phyloP scores from a whole-genome alignment of 2,888 invertebrate species.

The Blastobasis adustella region DNA sequence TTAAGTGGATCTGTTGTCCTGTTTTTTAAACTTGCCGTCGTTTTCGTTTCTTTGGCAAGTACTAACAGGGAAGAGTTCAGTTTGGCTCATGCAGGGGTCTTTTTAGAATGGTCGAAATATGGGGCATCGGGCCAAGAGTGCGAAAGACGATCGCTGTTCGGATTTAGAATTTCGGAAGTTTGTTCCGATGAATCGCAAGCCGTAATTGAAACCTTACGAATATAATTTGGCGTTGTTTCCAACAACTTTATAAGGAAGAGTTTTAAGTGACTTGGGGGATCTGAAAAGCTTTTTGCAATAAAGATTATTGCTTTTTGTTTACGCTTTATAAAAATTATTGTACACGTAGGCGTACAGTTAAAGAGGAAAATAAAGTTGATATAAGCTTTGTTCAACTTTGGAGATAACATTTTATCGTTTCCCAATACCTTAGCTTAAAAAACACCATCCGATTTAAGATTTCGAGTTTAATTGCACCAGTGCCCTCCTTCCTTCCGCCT shows the following conservation, averaged over 20 bases:
- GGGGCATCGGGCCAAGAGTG: constrained; percentile 51
- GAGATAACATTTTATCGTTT: not conserved
- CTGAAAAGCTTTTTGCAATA: too few species aligned
- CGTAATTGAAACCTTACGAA: not conserved
- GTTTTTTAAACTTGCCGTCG: too few species aligned
- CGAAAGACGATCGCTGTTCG: not conserved
- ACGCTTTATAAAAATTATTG: too few species aligned
- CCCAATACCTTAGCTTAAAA: not conserved
- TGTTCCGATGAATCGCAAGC: too few species aligned
- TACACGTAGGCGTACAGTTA: too few species aligned
- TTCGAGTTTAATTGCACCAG: not conserved
- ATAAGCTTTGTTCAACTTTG: not conserved
- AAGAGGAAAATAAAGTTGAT: too few species aligned
- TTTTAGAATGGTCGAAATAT: constrained; percentile 31
- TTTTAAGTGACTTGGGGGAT: too few species aligned
- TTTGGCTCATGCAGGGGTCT: constrained; percentile 23
- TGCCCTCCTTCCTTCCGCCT: constrained; percentile 33
- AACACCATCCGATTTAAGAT: not conserved
- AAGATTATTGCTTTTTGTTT: too few species aligned
- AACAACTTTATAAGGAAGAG: not conserved
- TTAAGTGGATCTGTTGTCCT: constrained; percentile 37
- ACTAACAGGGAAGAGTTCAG: too few species aligned
- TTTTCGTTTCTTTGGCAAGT: too few species aligned
- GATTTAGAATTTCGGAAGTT: too few species aligned
- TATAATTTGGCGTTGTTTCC: not conserved